A percentile compares a stretch with the other conserved stretches of the same genome.
phyloP scores from a whole-genome alignment of 2,113 vertebrate genomes.

The Pachycephala philippinensis region DNA sequence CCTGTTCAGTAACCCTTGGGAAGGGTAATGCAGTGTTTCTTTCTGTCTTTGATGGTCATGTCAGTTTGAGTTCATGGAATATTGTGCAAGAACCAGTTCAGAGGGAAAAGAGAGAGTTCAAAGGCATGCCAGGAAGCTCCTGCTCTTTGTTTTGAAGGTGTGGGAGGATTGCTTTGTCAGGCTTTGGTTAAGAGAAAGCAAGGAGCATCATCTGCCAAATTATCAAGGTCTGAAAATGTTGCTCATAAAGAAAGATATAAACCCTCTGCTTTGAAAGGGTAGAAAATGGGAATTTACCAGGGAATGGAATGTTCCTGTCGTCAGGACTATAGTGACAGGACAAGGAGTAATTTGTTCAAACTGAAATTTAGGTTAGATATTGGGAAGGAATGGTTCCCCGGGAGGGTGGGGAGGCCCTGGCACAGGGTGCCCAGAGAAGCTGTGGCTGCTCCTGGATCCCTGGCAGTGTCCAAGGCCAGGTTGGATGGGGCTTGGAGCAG shows the following conservation, averaged over 20 bases:
- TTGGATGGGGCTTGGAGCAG: accelerated
- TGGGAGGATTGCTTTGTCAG: slow-evolving; percentile 4
- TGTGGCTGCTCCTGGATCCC: background rate
- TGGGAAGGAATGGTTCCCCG: background rate
- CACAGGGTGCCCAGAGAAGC: background rate
- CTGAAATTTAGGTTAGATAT: background rate
- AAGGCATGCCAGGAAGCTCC: background rate
- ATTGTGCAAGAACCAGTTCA: background rate
- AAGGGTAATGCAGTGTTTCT: background rate
- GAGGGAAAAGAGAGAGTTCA: background rate
- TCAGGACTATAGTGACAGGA: background rate
- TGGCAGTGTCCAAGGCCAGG: background rate
- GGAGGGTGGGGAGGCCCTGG: accelerated
- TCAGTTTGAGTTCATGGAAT: background rate
- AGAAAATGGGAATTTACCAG: background rate
- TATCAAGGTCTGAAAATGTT: background rate
- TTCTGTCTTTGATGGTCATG: background rate
- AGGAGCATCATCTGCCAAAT: background rate
- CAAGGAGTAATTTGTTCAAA: background rate
- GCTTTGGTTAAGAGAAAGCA: background rate
- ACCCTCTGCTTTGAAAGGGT: background rate
- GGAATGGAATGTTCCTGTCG: background rate
- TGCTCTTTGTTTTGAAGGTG: background rate
- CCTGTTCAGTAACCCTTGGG: background rate
- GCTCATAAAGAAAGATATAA: background rate